Percentiles rank a stretch among this genome's conserved stretches.
These are phyloP conservation scores for Troides oblongomaculatus DNA, from an alignment of 2,888 invertebrate genomes.

Conservation along the genomic window DNA sequence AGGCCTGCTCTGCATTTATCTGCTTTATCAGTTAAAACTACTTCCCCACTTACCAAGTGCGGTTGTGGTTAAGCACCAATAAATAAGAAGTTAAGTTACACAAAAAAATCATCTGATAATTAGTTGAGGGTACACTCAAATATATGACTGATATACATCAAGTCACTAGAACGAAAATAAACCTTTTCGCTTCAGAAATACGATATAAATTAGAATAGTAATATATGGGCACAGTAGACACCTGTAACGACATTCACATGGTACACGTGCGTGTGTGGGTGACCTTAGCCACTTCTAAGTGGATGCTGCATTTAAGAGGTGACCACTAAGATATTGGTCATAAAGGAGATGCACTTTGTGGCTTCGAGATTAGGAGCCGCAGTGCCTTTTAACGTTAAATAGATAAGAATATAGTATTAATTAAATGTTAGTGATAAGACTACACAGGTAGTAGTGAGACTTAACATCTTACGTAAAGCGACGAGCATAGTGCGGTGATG, in stretches of 20 bases:
- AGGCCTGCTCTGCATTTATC: no score
- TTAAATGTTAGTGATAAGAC: not conserved
- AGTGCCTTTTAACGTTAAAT: not conserved
- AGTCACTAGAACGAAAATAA: not conserved
- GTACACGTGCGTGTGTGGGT: not conserved
- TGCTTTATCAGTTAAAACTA: no score
- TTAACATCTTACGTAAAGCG: not conserved
- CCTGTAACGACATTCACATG: not conserved
- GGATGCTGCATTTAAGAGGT: not conserved
- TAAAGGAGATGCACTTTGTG: not conserved
- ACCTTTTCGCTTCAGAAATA: not conserved
- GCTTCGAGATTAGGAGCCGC: not conserved
- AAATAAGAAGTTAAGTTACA: no score
- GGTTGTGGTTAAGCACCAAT: no score
- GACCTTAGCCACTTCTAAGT: not conserved
- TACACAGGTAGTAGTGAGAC: conserved; percentile 5
- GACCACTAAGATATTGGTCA: conserved; percentile 2
- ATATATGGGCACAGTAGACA: not conserved
- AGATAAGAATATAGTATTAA: not conserved
- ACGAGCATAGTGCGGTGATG: not conserved
- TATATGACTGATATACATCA: no score
- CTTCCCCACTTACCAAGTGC: no score
- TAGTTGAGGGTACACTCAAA: no score
- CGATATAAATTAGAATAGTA: not conserved
- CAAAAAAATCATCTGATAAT: no score